These are phyloP conservation scores for Artibeus lituratus DNA, from an alignment of 2,797 vertebrate genomes.

Conservation along the genomic window DNA sequence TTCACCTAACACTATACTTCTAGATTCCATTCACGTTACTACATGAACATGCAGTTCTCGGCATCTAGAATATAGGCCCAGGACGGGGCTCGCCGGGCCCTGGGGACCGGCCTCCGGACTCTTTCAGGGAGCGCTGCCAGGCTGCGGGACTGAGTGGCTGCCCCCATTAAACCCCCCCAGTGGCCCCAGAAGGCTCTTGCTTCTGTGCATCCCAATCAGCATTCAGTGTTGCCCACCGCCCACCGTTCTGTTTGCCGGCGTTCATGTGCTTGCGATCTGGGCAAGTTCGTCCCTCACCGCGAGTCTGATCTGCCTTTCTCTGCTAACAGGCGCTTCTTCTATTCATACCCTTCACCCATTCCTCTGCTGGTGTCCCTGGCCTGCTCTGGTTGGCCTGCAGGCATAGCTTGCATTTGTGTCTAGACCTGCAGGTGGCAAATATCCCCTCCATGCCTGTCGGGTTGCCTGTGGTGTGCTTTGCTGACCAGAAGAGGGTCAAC, in stretches of 20 bases:
- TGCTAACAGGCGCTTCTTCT: neutral
- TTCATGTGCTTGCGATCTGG: neutral
- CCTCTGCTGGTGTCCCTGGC: neutral
- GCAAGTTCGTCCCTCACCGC: neutral
- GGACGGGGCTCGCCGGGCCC: neutral
- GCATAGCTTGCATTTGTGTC: neutral
- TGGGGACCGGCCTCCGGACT: fast-evolving
- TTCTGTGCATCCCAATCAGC: neutral
- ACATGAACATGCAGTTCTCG: neutral
- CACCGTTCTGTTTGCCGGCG: neutral
- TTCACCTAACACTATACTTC: neutral
- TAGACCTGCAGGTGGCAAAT: neutral
- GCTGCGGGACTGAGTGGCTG: too few species aligned
- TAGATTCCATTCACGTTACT: neutral
- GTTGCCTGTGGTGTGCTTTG: neutral
- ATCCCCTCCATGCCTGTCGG: too few species aligned
- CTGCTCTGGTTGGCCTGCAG: neutral
- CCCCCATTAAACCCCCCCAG: fast-evolving
- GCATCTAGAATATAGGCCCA: neutral
- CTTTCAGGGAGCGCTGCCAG: too few species aligned
- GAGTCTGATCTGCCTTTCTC: neutral
- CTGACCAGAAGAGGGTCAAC: neutral
- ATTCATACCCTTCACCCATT: neutral
- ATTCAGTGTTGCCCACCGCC: neutral
- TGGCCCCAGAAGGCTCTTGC: neutral